These are phyloP conservation scores for Drosophila barbarae DNA, from an alignment of 2,888 invertebrate genomes.

Conservation along the genomic window DNA sequence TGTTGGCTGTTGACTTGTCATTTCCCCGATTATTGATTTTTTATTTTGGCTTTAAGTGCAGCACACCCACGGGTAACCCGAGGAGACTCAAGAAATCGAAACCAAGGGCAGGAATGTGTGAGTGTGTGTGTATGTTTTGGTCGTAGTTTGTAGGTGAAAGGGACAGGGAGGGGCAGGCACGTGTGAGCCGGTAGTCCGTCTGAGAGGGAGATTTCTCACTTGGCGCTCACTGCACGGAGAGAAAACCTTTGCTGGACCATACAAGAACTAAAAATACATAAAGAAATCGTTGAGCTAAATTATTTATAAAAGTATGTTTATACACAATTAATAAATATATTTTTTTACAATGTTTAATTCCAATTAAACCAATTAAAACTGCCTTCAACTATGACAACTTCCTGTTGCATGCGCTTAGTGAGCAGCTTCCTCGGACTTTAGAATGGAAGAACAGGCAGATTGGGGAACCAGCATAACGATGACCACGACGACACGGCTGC, in stretches of 20 bases:
- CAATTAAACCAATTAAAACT: background rate
- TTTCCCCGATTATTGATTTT: slow-evolving; percentile 68
- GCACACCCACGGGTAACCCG: slow-evolving; percentile 56
- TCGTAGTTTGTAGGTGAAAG: background rate
- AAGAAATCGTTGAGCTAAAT: background rate
- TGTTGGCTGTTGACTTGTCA: slow-evolving; percentile 65
- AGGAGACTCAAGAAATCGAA: slow-evolving; percentile 44
- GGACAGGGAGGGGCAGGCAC: slow-evolving; percentile 30
- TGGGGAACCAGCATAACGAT: slow-evolving; percentile 22
- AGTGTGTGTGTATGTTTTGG: background rate
- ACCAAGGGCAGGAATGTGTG: slow-evolving; percentile 29
- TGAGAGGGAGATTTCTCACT: slow-evolving; percentile 60
- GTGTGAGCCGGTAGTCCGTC: slow-evolving; percentile 36
- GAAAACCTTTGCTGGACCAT: background rate
- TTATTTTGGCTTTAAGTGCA: slow-evolving; percentile 61
- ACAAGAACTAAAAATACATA: background rate
- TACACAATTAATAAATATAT: too few relatives aligned
- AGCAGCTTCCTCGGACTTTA: background rate
- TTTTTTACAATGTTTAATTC: too few relatives aligned
- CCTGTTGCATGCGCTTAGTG: background rate
- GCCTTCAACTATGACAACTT: background rate
- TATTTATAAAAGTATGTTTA: background rate
- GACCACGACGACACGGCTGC: slow-evolving; percentile 24
- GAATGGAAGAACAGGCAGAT: background rate
- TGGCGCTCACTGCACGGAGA: slow-evolving; percentile 39